These are phyloP conservation scores for Erebia aethiops DNA, from an alignment of 2,888 invertebrate genomes.

Conservation along the genomic window DNA sequence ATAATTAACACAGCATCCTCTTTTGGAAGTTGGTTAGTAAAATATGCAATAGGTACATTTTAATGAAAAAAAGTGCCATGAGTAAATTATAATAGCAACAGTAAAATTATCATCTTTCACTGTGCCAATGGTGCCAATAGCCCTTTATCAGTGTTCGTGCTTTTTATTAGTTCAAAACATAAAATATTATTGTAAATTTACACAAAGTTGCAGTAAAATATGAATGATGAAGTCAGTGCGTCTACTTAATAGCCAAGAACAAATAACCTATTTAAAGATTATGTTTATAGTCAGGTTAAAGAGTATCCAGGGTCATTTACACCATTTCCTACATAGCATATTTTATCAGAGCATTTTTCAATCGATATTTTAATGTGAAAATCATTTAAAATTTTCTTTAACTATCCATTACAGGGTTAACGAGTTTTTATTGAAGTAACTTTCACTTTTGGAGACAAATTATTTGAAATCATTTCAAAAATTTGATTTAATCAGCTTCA, in stretches of 20 bases:
- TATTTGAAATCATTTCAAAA: not conserved
- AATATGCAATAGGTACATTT: not conserved
- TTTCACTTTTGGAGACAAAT: not conserved
- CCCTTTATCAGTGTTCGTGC: conserved; percentile 30
- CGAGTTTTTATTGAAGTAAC: not conserved
- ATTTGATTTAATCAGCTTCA: not conserved
- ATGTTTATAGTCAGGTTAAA: not conserved
- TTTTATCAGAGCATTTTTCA: not conserved
- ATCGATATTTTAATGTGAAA: not conserved
- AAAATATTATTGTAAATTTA: conserved; percentile 19
- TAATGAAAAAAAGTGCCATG: conserved; percentile 5
- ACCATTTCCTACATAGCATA: not conserved
- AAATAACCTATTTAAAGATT: conserved; percentile 6
- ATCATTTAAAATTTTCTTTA: not conserved
- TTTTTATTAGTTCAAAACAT: conserved; percentile 21
- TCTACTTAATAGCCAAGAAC: not conserved
- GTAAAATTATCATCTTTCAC: conserved; percentile 9
- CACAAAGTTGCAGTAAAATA: conserved; percentile 19
- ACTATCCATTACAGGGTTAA: not conserved
- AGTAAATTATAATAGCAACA: conserved; percentile 13
- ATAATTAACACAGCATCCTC: no score
- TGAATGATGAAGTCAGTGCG: not conserved
- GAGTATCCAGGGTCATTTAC: not conserved
- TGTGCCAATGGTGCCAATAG: conserved; percentile 25
- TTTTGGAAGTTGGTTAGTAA: not conserved